Percentiles rank a stretch among this genome's conserved stretches.
These are phyloP conservation scores for Corythucha ciliata DNA, from an alignment of 2,888 invertebrate species.

Conservation along the genomic window DNA sequence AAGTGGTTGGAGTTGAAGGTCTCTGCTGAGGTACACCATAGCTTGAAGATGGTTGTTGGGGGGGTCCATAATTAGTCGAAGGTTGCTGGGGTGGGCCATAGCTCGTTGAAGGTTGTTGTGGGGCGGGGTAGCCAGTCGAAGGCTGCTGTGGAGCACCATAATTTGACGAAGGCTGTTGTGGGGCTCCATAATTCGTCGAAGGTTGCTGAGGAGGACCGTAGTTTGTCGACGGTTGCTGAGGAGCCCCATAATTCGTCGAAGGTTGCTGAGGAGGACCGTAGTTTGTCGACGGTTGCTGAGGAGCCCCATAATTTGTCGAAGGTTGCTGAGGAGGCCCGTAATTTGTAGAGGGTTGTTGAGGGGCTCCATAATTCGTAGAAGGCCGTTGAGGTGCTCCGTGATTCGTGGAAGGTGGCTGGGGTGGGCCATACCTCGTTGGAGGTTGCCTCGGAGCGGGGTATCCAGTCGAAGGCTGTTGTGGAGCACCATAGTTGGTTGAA, in stretches of 20 bases:
- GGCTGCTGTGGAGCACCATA: slow-evolving; percentile 35
- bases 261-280: slow-evolving; percentile 24
- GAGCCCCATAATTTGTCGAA: slow-evolving; percentile 33
- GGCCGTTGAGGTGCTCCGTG: slow-evolving; percentile 22
- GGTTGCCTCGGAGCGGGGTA: slow-evolving; percentile 9
- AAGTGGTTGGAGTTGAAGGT: slow-evolving; percentile 27
- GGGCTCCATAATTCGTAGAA: slow-evolving; percentile 37
- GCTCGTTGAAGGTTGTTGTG: slow-evolving; percentile 20
- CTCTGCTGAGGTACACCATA: slow-evolving; percentile 22
- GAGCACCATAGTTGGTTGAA: slow-evolving; percentile 24
- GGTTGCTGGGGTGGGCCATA: slow-evolving; percentile 27
- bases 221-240: slow-evolving; percentile 16
- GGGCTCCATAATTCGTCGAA: slow-evolving; percentile 1
- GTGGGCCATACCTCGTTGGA: slow-evolving; percentile 20
- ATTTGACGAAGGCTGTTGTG: slow-evolving; percentile 32
- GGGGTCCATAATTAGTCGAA: slow-evolving; percentile 28
- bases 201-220: slow-evolving; percentile 24
- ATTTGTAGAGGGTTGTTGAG: slow-evolving; percentile 21
- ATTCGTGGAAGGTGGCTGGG: slow-evolving; percentile 12
- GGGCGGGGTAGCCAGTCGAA: slow-evolving; percentile 28
- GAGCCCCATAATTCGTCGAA: slow-evolving; percentile 29
- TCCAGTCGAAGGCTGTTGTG: slow-evolving; percentile 33
- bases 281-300: slow-evolving; percentile 20
- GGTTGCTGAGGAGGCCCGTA: slow-evolving; percentile 28
- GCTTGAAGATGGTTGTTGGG: slow-evolving; percentile 25